phyloP scores from a whole-genome alignment of 2,113 vertebrate species.

The Oryctolagus cuniculus region mOryCun1.1 NC_091453.1:76917501-76918000 shows the following conservation, averaged over 20 bases:
- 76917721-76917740: neutral
- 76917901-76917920: neutral
- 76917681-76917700: neutral
- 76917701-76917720: neutral
- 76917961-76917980: neutral
- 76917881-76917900: neutral
- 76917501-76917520: neutral
- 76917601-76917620: neutral
- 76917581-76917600: slow-evolving; percentile 15
- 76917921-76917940: neutral
- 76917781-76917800: neutral
- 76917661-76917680: neutral
- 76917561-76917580: neutral
- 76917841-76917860: neutral
- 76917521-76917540: neutral
- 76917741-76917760: neutral
- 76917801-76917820: neutral
- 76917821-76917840: neutral
- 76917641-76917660: neutral
- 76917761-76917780: neutral
- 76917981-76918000: neutral
- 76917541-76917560: neutral
- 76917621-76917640: neutral
- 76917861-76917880: neutral
- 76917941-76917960: neutral